Percentiles rank a stretch among this genome's conserved stretches.
These are phyloP conservation scores for Engystomops pustulosus DNA, from an alignment of 2,113 vertebrate genomes.

Conservation along the genomic window DNA sequence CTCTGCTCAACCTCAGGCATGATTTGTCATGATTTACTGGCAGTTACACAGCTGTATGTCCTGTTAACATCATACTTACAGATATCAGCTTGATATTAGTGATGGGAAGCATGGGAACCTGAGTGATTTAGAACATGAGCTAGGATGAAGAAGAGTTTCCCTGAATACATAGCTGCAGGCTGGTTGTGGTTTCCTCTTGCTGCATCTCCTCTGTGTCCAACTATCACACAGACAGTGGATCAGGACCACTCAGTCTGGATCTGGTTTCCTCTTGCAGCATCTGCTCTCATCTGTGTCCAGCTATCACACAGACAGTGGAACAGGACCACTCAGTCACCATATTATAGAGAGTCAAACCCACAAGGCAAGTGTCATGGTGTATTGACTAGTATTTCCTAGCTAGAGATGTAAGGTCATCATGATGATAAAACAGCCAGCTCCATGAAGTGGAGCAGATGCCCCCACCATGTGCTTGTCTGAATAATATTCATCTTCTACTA, in stretches of 20 bases:
- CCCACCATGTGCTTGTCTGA: background rate
- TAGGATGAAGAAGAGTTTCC: constrained; percentile 53
- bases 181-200: constrained; percentile 12
- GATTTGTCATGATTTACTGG: constrained; percentile 57
- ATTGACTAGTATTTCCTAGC: background rate
- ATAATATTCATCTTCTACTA: background rate
- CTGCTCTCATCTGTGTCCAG: background rate
- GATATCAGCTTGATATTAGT: constrained; percentile 17
- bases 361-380: background rate
- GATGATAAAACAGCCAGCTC: background rate
- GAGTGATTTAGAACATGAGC: constrained; percentile 20
- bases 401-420: background rate
- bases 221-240: background rate
- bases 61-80: constrained; percentile 28
- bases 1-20: background rate
- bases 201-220: background rate
- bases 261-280: background rate
- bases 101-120: background rate
- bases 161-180: constrained; percentile 18
- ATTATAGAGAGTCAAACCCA: background rate
- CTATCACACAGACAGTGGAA: background rate
- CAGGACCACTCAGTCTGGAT: background rate
- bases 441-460: background rate
- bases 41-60: constrained; percentile 33
- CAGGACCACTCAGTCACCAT: background rate